A percentile compares a stretch with the other conserved stretches of the same genome.
These are phyloP conservation scores for Papilio glaucus DNA, from an alignment of 1,140 invertebrate species.

Conservation along the genomic window DNA sequence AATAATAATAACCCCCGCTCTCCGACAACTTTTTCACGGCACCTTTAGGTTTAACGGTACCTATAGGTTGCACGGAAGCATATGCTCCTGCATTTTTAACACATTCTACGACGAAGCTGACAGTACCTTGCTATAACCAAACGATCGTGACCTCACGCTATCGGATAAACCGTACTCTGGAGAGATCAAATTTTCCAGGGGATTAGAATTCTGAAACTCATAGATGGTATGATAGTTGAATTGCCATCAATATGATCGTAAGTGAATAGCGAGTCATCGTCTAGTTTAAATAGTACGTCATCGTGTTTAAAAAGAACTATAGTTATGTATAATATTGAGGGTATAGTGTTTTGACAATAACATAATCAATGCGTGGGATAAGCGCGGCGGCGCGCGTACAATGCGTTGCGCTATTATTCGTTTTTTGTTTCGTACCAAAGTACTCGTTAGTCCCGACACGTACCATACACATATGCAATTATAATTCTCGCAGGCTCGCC, in stretches of 20 bases:
- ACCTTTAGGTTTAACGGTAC: no score
- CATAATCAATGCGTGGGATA: slow-evolving; percentile 27
- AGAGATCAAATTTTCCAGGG: no score
- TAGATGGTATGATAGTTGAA: neutral
- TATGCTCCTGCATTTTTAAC: no score
- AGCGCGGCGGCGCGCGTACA: slow-evolving; percentile 5
- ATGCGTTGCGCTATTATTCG: slow-evolving; percentile 22
- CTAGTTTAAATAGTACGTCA: neutral
- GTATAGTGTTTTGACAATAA: slow-evolving; percentile 17
- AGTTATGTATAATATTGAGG: neutral
- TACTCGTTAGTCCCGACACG: slow-evolving; percentile 22
- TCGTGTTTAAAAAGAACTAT: neutral
- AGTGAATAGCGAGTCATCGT: neutral
- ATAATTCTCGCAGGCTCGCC: slow-evolving; percentile 32
- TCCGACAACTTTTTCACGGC: no score
- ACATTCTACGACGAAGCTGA: no score
- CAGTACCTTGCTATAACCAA: no score
- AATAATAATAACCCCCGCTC: no score
- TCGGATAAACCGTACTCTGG: no score
- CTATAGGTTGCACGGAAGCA: no score
- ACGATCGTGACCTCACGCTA: no score
- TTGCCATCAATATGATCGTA: neutral
- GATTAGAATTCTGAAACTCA: neutral
- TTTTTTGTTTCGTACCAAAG: slow-evolving; percentile 26
- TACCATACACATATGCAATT: slow-evolving; percentile 29